These are phyloP conservation scores for Podiceps cristatus DNA, from an alignment of 2,113 vertebrate species.

Conservation along the genomic window DNA sequence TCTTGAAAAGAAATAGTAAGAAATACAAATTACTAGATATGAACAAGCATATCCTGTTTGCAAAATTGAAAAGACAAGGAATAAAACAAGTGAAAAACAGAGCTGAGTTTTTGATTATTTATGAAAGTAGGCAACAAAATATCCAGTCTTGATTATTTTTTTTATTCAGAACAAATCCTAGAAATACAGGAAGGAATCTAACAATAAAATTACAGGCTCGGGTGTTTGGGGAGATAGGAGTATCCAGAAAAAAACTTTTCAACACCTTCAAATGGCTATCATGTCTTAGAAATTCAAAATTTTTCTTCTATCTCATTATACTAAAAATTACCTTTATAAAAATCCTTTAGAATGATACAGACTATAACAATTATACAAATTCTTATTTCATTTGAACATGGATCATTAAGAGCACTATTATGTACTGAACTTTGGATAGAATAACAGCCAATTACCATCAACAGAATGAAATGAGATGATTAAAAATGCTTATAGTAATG, in stretches of 20 bases:
- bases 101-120: not conserved
- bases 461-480: not conserved
- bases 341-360: not conserved
- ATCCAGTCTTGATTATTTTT: not conserved
- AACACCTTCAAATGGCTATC: rapidly evolving
- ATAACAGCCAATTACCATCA: not conserved
- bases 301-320: not conserved
- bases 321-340: not conserved
- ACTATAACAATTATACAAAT: rapidly evolving
- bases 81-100: not conserved
- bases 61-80: not conserved
- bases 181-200: not conserved
- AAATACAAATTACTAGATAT: not conserved
- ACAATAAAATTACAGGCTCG: not conserved
- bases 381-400: not conserved
- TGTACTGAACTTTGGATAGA: not conserved
- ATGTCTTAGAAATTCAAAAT: not conserved
- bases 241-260: not conserved
- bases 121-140: not conserved
- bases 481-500: not conserved
- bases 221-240: not conserved
- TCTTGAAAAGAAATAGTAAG: not conserved
- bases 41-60: not conserved
- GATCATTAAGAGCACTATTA: not conserved
- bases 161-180: not conserved